A percentile compares a stretch with the other conserved stretches of the same genome.
Evolutionary conservation across 2,113 vertebrate genomes (phyloP).

Genomic region (Budorcas taxicolor): DNA sequence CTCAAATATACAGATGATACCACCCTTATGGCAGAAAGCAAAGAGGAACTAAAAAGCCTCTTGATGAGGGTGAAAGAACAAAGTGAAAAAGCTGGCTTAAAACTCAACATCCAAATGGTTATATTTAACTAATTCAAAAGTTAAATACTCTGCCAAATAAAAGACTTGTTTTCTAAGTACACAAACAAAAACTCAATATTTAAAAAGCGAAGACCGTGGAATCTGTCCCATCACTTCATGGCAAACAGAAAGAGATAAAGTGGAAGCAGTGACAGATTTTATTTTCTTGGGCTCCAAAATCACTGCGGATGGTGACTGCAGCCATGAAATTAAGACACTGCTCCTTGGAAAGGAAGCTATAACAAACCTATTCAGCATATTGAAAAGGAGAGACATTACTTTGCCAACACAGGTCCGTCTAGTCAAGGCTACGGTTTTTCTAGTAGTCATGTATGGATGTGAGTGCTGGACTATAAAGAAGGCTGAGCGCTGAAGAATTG

Average conservation of each 20-base stretch:
- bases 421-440: neutral
- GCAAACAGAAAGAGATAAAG: neutral
- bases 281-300: neutral
- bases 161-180: neutral
- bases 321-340: neutral
- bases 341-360: neutral
- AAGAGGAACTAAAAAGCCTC: neutral
- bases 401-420: neutral
- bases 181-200: neutral
- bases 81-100: neutral
- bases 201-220: neutral
- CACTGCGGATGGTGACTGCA: neutral
- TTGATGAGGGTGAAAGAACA: neutral
- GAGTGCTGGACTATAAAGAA: neutral
- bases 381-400: neutral
- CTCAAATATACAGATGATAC: neutral
- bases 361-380: neutral
- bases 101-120: neutral
- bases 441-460: neutral
- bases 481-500: neutral
- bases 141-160: neutral
- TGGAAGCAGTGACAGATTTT: neutral
- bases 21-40: neutral
- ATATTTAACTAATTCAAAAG: neutral
- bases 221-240: neutral